Evolutionary conservation across 2,888 invertebrate genomes (phyloP).

Genomic region (Nemoura dubitans): DNA sequence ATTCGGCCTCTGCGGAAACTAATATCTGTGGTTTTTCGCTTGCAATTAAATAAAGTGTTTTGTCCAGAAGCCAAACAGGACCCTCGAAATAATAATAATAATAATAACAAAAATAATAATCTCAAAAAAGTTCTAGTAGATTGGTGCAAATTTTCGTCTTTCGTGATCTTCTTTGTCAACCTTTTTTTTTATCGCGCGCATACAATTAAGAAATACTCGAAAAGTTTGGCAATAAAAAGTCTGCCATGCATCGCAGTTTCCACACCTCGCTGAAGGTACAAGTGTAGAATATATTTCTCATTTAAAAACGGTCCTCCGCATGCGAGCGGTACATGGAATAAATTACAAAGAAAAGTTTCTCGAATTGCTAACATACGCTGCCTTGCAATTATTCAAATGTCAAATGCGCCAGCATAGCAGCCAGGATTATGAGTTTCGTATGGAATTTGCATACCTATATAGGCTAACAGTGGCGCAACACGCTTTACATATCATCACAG

Average conservation of each 20-base stretch:
- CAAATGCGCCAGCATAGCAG: slow-evolving; percentile 22
- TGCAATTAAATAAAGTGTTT: neutral
- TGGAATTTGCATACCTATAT: slow-evolving; percentile 25
- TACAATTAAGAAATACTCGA: neutral
- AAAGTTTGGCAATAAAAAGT: neutral
- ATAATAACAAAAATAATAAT: neutral
- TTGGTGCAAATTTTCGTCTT: neutral
- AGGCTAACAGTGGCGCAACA: slow-evolving; percentile 20
- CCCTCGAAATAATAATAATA: neutral
- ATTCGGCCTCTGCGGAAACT: neutral
- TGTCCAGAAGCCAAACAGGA: neutral
- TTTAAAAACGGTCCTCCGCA: slow-evolving; percentile 15
- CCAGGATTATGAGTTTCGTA: slow-evolving; percentile 27
- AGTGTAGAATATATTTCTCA: slow-evolving; percentile 32
- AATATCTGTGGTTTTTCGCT: neutral
- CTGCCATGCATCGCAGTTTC: neutral
- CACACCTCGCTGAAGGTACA: neutral
- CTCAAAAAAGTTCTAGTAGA: neutral
- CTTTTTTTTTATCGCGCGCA: neutral
- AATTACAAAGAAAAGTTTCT: slow-evolving; percentile 35
- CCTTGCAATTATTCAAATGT: slow-evolving; percentile 38
- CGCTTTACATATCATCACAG: neutral
- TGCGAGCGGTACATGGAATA: slow-evolving; percentile 14
- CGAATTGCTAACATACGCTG: slow-evolving; percentile 32
- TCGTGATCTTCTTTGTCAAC: neutral